A percentile compares a stretch with the other conserved stretches of the same genome.
These are phyloP conservation scores for Heterodera carotae DNA, from an alignment of 1,140 invertebrate species.

Conservation along the genomic window DNA sequence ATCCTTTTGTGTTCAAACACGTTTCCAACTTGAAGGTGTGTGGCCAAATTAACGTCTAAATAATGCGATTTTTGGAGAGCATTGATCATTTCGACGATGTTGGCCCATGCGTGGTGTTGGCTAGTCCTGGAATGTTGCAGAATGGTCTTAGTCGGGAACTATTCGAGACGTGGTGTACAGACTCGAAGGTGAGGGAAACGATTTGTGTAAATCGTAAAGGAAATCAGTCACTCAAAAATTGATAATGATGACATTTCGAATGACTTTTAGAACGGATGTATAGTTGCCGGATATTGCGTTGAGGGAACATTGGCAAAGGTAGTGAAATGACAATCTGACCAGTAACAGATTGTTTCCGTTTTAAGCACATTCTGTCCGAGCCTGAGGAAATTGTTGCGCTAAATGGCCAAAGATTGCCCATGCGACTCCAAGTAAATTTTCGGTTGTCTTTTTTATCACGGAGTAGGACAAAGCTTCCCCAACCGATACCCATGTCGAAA, in stretches of 20 bases:
- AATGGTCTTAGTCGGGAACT: constrained; percentile 93
- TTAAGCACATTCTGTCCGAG: constrained; percentile 80
- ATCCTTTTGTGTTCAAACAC: constrained; percentile 98
- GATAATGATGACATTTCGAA: too few relatives aligned
- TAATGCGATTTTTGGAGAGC: constrained; percentile 71
- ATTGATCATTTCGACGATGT: constrained; percentile 99
- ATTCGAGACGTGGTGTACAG: constrained; percentile 91
- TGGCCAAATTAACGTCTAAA: constrained; percentile 7
- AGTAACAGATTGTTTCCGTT: neutral
- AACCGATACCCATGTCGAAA: too few relatives aligned
- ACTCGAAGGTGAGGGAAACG: constrained; percentile 33
- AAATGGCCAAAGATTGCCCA: constrained; percentile 88
- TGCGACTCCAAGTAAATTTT: constrained; percentile 75
- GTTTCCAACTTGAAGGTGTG: constrained; percentile 93
- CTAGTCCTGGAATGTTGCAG: constrained; percentile 99
- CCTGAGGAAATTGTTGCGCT: constrained; percentile 95
- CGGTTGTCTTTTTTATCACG: neutral
- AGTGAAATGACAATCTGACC: too few relatives aligned
- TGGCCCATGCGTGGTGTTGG: constrained; percentile 98
- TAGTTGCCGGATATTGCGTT: constrained; percentile 98
- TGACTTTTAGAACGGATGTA: constrained; percentile 79
- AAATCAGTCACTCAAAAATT: neutral
- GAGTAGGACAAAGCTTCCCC: too few relatives aligned
- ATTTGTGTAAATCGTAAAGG: too few relatives aligned
- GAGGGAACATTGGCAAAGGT: constrained; percentile 94